Evolutionary conservation across 2,888 invertebrate genomes (phyloP), one percentile per base, ranked within the genome.

Genomic region (Cosmia pyralina): DNA sequence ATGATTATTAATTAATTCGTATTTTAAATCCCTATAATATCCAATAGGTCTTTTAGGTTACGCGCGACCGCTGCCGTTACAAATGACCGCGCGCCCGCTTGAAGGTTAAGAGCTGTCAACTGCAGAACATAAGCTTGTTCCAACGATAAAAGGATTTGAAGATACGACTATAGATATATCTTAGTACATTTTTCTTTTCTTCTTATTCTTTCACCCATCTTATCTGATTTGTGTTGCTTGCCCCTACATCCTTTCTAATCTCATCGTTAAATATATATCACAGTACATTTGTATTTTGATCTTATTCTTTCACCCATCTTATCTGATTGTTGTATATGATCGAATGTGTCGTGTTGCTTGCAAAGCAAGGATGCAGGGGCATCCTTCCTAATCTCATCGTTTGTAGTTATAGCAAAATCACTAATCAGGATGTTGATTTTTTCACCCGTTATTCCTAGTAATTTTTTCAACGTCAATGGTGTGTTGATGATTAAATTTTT

Each of bases 21-120:
- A n/a, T n/a, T n/a, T n/a, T n/a, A n/a, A n/a, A n/a, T n/a, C n/a
- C n/a, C n/a, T n/a, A n/a, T n/a, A n/a, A n/a, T n/a, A n/a, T n/a
- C n/a, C n/a, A n/a, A n/a, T n/a, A n/a, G n/a, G n/a, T n/a, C n/a
- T n/a, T n/a, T n/a, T n/a, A n/a, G n/a, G n/a, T n/a, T n/a, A n/a
- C n/a, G n/a, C n/a, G n/a, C n/a, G n/a, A n/a, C n/a, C n/a, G n/a
- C n/a, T n/a, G n/a, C n/a, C n/a, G n/a, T n/a, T n/a, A n/a, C n/a
- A n/a, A n/a, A n/a, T n/a, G n/a, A n/a, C n/a, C n/a, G n/a, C n/a
- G n/a, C n/a, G n/a, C n/a, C n/a, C n/a, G n/a, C n/a, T n/a, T n/a
- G n/a, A n/a, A n/a, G n/a, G n/a, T n/a, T n/a, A 13, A 28, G 7
- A n/a, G 5, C 53, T 60, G 34, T 60, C 17, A 77, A 48, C 53